phyloP scores from a whole-genome alignment of 2,888 invertebrate genomes.

The Sarcophaga rosellei region DNA sequence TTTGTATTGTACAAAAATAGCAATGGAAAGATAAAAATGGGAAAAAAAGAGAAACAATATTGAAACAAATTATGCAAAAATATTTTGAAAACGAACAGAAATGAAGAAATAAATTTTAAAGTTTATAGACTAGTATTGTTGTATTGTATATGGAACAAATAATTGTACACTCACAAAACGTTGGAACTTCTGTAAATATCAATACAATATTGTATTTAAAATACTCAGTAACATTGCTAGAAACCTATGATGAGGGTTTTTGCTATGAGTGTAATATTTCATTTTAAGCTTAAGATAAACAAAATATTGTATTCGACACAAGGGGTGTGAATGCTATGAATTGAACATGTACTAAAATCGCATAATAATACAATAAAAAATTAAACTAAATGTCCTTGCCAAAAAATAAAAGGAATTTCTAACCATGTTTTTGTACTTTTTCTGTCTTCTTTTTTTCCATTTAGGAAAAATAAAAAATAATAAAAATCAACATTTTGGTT shows the following conservation, averaged over 20 bases:
- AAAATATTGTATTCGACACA: slow-evolving; percentile 24
- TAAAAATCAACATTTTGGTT: slow-evolving; percentile 54
- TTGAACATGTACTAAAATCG: slow-evolving; percentile 60
- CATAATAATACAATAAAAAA: slow-evolving; percentile 59
- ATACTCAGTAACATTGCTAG: no score
- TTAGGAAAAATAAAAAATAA: background rate
- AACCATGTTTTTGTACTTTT: slow-evolving; percentile 41
- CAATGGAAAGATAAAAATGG: slow-evolving; percentile 7
- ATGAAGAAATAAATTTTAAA: slow-evolving; percentile 67
- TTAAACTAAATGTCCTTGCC: slow-evolving; percentile 49
- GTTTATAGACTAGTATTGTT: slow-evolving; percentile 52
- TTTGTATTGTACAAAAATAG: slow-evolving; percentile 41
- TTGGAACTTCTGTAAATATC: background rate
- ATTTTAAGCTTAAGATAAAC: background rate
- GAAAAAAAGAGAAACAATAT: slow-evolving; percentile 44
- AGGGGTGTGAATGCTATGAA: slow-evolving; percentile 61
- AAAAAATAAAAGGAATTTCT: slow-evolving; percentile 4
- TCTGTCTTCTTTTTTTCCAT: no score
- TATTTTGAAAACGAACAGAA: slow-evolving; percentile 49
- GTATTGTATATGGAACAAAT: slow-evolving; percentile 13
- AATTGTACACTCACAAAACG: slow-evolving; percentile 24
- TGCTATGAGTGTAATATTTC: slow-evolving; percentile 2
- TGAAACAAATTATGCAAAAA: slow-evolving; percentile 66
- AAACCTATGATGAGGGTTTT: background rate
- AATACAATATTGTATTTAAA: no score